These are phyloP conservation scores for Euleptes europaea DNA, from an alignment of 2,113 vertebrate genomes.

Conservation along the genomic window DNA sequence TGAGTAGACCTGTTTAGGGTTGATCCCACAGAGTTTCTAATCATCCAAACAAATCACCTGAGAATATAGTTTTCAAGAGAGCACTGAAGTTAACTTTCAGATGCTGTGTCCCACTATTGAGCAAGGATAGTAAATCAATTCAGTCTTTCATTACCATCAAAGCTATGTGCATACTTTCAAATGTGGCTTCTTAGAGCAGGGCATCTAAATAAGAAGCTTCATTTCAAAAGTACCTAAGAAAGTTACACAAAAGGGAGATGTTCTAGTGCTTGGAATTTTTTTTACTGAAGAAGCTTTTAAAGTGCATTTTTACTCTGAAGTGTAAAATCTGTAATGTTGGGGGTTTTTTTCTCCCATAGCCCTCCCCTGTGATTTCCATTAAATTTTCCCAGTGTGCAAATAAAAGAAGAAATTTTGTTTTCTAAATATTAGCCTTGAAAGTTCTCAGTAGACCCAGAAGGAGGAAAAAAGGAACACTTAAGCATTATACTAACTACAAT, in stretches of 20 bases:
- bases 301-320: slow-evolving; percentile 5
- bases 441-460: neutral
- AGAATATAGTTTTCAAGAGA: neutral
- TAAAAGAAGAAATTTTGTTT: neutral
- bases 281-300: neutral
- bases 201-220: neutral
- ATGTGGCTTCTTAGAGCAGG: neutral
- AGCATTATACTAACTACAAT: neutral
- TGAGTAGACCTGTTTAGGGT: no score
- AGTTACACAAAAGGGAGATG: neutral
- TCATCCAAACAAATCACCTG: neutral
- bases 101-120: neutral
- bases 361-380: neutral
- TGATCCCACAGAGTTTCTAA: neutral
- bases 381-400: neutral
- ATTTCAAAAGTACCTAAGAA: neutral
- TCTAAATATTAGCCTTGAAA: neutral
- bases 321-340: neutral
- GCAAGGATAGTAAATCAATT: neutral
- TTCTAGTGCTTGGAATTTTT: no score
- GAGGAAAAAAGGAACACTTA: neutral
- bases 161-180: neutral
- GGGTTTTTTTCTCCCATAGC: neutral
- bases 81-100: neutral
- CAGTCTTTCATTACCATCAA: neutral